Percentiles rank a stretch among this genome's conserved stretches.
Conservation (phyloP, 2,797 vertebrate genomes). For the Rhinichthys osculus region DNA sequence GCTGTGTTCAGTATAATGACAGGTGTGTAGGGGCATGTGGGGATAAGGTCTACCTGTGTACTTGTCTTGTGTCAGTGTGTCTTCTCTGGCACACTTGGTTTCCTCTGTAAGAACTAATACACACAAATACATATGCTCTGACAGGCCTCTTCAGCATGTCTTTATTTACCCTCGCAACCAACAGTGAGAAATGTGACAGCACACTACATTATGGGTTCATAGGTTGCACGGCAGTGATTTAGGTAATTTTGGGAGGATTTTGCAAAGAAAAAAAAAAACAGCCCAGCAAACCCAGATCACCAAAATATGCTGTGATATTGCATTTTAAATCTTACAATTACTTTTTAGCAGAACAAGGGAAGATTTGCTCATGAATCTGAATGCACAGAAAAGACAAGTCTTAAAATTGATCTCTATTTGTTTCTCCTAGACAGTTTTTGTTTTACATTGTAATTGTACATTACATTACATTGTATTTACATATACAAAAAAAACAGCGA, state of each 20-base stretch:
- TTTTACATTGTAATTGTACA: no score
- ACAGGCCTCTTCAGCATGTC: not conserved
- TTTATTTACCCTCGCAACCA: slow-evolving; percentile 25
- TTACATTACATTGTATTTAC: not conserved
- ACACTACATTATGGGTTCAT: slow-evolving; percentile 9
- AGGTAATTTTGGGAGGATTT: not conserved
- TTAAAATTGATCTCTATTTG: not conserved
- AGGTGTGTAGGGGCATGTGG: slow-evolving; percentile 30
- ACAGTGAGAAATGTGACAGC: slow-evolving; percentile 22
- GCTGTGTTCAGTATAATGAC: slow-evolving; percentile 36
- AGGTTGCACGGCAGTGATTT: not conserved
- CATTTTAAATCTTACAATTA: not conserved
- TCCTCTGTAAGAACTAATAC: slow-evolving; percentile 48
- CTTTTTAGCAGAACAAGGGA: not conserved
- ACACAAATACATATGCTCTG: slow-evolving; percentile 1
- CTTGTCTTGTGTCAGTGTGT: slow-evolving; percentile 37
- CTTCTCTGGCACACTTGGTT: slow-evolving; percentile 49
- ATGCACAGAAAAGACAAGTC: not conserved
- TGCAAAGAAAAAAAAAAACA: not conserved
- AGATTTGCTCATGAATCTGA: not conserved
- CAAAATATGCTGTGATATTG: not conserved
- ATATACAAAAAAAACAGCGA: no score
- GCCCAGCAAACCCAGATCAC: not conserved
- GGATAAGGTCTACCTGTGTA: slow-evolving; percentile 12
- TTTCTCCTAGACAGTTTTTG: not conserved